These are phyloP conservation scores for Trachelus troglodyta DNA, from an alignment of 2,888 invertebrate genomes.

Conservation along the genomic window DNA sequence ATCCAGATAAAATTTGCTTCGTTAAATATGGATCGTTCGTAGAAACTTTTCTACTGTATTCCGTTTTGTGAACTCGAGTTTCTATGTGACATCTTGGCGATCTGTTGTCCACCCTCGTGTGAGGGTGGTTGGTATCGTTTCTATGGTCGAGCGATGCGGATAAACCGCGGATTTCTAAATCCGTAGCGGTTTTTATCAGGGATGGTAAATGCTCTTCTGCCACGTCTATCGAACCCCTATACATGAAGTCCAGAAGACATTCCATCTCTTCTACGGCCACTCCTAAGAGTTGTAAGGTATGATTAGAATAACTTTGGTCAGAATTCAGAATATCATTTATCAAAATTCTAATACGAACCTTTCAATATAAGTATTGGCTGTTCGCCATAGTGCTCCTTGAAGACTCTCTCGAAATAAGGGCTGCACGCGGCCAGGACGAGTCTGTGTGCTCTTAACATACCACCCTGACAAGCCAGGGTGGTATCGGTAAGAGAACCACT, in stretches of 20 bases:
- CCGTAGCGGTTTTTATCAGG: conserved; percentile 75
- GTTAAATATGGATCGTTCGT: conserved; percentile 43
- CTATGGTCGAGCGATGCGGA: conserved; percentile 69
- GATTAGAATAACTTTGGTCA: conserved; percentile 9
- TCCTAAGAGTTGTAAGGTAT: conserved; percentile 54
- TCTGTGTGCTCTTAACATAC: conserved; percentile 77
- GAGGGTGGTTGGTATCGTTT: conserved; percentile 71
- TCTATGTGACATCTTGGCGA: conserved; percentile 52
- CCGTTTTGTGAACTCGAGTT: conserved; percentile 51
- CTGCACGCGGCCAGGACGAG: conserved; percentile 81
- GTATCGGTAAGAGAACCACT: conserved; percentile 78
- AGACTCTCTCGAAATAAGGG: conserved; percentile 81
- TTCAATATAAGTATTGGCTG: conserved; percentile 80
- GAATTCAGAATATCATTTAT: background rate
- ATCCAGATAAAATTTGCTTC: conserved; percentile 42
- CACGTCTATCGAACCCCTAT: conserved; percentile 77
- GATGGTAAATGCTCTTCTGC: conserved; percentile 74
- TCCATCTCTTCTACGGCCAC: conserved; percentile 76
- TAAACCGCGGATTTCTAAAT: conserved; percentile 75
- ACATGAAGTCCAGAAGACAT: conserved; percentile 77
- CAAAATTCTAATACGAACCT: conserved; percentile 40
- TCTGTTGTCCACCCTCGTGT: conserved; percentile 64
- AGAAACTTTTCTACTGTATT: conserved; percentile 41
- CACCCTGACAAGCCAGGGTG: conserved; percentile 78
- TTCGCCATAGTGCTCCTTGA: conserved; percentile 79